phyloP scores from a whole-genome alignment of 2,797 vertebrate species.

The Hylomyscus alleni region DNA sequence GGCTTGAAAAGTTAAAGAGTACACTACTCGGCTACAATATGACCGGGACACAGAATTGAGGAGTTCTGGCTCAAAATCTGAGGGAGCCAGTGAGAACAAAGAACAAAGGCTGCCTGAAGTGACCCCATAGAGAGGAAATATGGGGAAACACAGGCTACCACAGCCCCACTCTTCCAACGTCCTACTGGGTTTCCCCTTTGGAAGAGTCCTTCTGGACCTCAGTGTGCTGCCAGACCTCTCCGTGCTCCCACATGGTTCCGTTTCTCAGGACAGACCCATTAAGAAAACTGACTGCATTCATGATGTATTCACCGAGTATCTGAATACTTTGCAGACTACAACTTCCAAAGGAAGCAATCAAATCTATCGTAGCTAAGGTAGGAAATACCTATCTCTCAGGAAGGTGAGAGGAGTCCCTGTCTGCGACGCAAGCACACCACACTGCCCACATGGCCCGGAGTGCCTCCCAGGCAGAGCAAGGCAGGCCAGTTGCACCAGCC shows the following conservation, averaged over 20 bases:
- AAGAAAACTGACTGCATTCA: not conserved
- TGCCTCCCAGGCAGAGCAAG: not conserved
- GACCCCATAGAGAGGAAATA: not conserved
- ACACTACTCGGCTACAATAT: not conserved
- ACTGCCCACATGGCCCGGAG: not conserved
- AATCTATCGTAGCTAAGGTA: not conserved
- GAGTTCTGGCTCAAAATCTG: not conserved
- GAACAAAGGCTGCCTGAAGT: not conserved
- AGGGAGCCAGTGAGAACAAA: not conserved
- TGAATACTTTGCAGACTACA: slow-evolving; percentile 13
- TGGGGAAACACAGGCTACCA: not conserved
- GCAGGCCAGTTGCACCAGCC: not conserved
- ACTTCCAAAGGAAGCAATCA: slow-evolving; percentile 37
- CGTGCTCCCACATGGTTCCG: not conserved
- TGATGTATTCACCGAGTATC: not conserved
- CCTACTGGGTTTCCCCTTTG: not conserved
- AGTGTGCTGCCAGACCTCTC: not conserved
- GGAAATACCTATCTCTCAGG: slow-evolving; percentile 11
- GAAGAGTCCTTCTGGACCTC: not conserved
- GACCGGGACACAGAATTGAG: not conserved
- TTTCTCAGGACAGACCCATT: not conserved
- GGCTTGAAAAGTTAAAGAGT: not conserved
- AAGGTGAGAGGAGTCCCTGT: not conserved
- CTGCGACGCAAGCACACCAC: not conserved
- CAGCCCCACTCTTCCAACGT: not conserved